phyloP scores from a whole-genome alignment of 2,888 invertebrate species.

The Harpagoxenus sublaevis region DNA sequence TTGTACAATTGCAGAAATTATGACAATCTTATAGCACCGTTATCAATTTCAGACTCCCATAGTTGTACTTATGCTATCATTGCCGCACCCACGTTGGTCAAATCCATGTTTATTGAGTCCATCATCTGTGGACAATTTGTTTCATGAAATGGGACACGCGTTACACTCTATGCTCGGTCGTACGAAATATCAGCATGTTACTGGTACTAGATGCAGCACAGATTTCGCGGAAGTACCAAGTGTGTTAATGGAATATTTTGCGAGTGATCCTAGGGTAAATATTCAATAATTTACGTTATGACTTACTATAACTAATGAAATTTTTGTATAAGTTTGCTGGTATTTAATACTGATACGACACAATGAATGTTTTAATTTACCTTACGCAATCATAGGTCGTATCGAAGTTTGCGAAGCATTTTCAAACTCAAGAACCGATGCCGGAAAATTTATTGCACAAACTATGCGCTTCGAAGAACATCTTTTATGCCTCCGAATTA shows the following conservation, averaged over 20 bases:
- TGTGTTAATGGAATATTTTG: slow-evolving; percentile 99
- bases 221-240: slow-evolving; percentile 99
- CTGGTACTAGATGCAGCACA: slow-evolving; percentile 98
- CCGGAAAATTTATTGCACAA: slow-evolving; percentile 93
- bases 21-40: neutral
- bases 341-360: neutral
- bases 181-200: slow-evolving; percentile 98
- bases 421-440: slow-evolving; percentile 94
- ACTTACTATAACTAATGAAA: neutral
- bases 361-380: slow-evolving; percentile 6
- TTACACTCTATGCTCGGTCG: slow-evolving; percentile 99
- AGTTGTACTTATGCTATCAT: slow-evolving; percentile 96
- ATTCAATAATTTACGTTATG: slow-evolving; percentile 34
- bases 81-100: slow-evolving; percentile 92
- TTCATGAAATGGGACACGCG: slow-evolving; percentile 99
- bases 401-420: slow-evolving; percentile 95
- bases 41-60: slow-evolving; percentile 90
- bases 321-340: neutral
- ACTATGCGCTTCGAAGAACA: slow-evolving; percentile 94
- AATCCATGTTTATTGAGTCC: slow-evolving; percentile 94
- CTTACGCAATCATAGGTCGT: slow-evolving; percentile 89
- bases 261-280: slow-evolving; percentile 92
- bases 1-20: slow-evolving; percentile 6
- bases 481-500: slow-evolving; percentile 96
- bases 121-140: slow-evolving; percentile 96